These are phyloP conservation scores for Ectemnius cavifrons DNA, from an alignment of 2,888 invertebrate genomes.

Conservation along the genomic window DNA sequence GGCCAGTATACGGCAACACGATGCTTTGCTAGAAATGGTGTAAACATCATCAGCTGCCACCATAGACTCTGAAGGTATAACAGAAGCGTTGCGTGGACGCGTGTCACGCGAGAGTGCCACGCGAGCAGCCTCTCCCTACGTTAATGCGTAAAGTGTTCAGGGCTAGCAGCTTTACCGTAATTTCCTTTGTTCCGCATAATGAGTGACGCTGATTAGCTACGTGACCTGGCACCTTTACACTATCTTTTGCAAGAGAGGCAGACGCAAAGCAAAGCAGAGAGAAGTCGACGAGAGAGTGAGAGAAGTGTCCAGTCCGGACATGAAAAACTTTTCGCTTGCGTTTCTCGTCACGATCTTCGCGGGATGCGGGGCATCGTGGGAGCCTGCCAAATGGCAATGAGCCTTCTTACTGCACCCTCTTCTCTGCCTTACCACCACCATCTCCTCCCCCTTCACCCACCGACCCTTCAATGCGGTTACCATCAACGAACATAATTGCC, in stretches of 20 bases:
- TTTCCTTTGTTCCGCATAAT: constrained; percentile 61
- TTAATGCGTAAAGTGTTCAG: constrained; percentile 20
- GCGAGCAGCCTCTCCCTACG: too few relatives aligned
- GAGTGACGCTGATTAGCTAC: constrained; percentile 65
- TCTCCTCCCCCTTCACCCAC: too few relatives aligned
- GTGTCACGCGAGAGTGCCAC: too few relatives aligned
- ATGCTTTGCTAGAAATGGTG: constrained; percentile 44
- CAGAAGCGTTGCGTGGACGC: neutral
- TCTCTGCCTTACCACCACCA: neutral
- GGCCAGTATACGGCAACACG: constrained; percentile 53
- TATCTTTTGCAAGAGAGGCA: neutral
- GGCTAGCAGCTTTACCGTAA: constrained; percentile 38
- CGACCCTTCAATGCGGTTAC: constrained; percentile 5
- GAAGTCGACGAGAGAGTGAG: too few relatives aligned
- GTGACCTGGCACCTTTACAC: constrained; percentile 60
- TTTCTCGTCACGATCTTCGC: constrained; percentile 14
- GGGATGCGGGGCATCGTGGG: constrained; percentile 7
- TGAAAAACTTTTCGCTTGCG: constrained; percentile 2
- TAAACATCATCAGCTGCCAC: constrained; percentile 33
- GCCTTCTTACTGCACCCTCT: neutral
- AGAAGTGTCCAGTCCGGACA: neutral
- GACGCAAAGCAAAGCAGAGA: too few relatives aligned
- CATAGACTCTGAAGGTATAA: neutral
- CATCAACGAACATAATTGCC: too few relatives aligned
- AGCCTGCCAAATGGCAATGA: constrained; percentile 3